Base-by-base conservation (phyloP, 2,888 invertebrate genomes). In the Andrena fulva region DNA sequence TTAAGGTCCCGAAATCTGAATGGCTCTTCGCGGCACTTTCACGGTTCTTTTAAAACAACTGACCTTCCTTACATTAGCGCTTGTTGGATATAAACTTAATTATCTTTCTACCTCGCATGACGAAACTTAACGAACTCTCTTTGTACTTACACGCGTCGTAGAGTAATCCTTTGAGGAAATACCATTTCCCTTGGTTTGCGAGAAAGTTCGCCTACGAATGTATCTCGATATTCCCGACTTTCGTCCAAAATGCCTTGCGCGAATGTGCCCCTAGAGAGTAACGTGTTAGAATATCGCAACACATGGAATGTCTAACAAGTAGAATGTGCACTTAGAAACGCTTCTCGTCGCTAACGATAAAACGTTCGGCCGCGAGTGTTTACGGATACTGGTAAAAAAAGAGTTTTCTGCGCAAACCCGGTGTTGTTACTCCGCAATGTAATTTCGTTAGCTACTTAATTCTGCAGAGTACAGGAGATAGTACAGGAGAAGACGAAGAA, bases 401-500 rank as follows among this genome's bases (percentile, higher is more conserved):
- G 63, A 72, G 80, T 80, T 80, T 80, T 80, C 54, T 76, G 83
- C 42, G 68, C 78, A 74, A 76, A 60, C 12, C 63, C 71, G 56
- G 56, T 56, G 54, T 67, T 76, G 31, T 72, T 77, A 63, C 68
- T 68, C 75, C 72, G 72, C 82, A 85, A 77, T 81, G 85, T 85
- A 85, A 85, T 85, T 82, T 77, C 82, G 79, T 85, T 82, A 85
- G 80, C 79, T 31, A 85, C 85, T 86, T 85, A 87, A 89, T 87
- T 88, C 89, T 92, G 66, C 91, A 95, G 95, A 95, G 95, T 83
- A 95, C 95, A 77, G 95, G 95, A 80, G 94, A 95, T 92, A 95
- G 95, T 90, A 95, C 95, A 80, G 95, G 95, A 63, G 95, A 95
- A 92, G 95, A 95, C 88, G 95, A 95, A 87, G 95, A 94, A 88